A percentile compares a stretch with the other conserved stretches of the same genome.
Conservation (phyloP, 2,113 vertebrate genomes). For the Balaeniceps rex region DNA sequence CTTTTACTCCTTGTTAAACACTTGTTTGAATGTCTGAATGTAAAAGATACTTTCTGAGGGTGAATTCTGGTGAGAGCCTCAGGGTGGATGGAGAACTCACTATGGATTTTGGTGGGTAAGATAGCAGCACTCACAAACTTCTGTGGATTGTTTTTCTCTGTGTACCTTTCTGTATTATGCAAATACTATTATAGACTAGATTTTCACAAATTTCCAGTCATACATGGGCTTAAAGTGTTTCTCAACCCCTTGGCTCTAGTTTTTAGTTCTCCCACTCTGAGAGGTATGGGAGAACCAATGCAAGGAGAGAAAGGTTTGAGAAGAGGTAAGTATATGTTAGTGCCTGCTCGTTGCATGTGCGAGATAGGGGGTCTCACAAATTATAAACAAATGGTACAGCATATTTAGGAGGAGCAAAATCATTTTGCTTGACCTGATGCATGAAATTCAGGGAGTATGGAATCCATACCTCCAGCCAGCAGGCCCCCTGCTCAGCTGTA, state of each 20-base stretch:
- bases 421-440: background rate
- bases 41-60: background rate
- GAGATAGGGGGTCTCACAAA: background rate
- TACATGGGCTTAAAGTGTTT: background rate
- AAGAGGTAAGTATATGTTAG: background rate
- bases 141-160: background rate
- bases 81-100: background rate
- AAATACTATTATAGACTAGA: background rate
- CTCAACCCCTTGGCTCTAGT: background rate
- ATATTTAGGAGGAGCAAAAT: background rate
- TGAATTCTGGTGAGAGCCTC: background rate
- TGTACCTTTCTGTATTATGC: background rate
- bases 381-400: background rate
- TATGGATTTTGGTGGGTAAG: background rate
- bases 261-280: background rate
- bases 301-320: background rate
- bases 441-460: background rate
- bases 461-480: accelerated
- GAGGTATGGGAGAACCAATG: background rate
- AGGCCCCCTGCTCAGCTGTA: background rate
- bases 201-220: background rate
- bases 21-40: background rate
- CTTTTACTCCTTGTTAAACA: background rate
- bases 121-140: background rate
- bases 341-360: background rate